Conservation (phyloP, 2,113 vertebrate genomes). For the Columbina picui region DNA sequence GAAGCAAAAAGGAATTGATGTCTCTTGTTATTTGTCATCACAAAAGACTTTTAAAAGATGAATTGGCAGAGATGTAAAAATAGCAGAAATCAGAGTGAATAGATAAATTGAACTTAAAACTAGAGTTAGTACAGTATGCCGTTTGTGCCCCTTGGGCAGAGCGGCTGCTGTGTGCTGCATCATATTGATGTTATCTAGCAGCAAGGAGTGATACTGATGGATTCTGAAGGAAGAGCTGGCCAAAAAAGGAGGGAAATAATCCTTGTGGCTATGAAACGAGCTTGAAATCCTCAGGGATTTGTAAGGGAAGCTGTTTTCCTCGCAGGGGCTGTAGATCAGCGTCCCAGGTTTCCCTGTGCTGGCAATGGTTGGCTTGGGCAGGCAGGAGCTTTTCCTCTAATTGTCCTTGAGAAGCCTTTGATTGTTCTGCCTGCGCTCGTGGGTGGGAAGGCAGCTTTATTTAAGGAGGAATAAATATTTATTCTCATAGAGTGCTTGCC, state of each 20-base stretch:
- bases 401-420: conserved; percentile 69
- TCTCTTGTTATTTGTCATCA: background rate
- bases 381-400: conserved; percentile 60
- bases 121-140: background rate
- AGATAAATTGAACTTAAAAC: conserved; percentile 5
- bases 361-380: conserved; percentile 58
- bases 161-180: background rate
- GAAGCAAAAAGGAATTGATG: conserved; percentile 9
- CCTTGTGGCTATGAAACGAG: conserved; percentile 42
- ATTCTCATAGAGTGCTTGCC: conserved; percentile 41
- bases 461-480: conserved; percentile 71
- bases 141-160: background rate
- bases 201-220: conserved; percentile 16
- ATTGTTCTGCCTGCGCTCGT: conserved; percentile 50
- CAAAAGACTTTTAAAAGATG: background rate
- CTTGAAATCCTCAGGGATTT: conserved; percentile 28
- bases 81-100: background rate
- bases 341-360: conserved; percentile 57
- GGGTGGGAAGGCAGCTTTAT: conserved; percentile 67
- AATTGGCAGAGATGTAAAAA: background rate
- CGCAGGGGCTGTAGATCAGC: conserved; percentile 17
- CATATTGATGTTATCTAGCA: background rate
- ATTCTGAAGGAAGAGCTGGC: conserved; percentile 38
- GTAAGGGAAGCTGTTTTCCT: conserved; percentile 53
- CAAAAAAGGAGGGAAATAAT: conserved; percentile 42